Evolutionary conservation across 2,113 vertebrate genomes (phyloP).

Genomic region (Neodon shergylaensis): DNA sequence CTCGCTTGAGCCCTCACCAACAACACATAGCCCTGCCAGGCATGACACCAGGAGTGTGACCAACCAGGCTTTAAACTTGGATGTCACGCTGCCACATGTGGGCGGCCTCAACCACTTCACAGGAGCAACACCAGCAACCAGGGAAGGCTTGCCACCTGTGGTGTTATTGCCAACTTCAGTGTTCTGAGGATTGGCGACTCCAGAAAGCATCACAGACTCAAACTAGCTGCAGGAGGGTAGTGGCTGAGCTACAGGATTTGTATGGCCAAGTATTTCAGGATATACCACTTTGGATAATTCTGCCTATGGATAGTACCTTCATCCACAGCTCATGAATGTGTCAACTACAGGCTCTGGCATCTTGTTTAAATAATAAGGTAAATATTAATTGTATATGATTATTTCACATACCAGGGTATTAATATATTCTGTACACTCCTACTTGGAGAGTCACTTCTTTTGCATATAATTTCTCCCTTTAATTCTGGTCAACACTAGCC

Average conservation of each 20-base stretch:
- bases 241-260: constrained; percentile 30
- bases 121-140: not conserved
- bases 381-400: not conserved
- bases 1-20: not conserved
- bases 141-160: not conserved
- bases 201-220: constrained; percentile 51
- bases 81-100: not conserved
- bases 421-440: not conserved
- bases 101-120: not conserved
- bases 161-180: not conserved
- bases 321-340: not conserved
- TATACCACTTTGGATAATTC: constrained; percentile 11
- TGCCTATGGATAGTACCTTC: not conserved
- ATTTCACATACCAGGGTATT: not conserved
- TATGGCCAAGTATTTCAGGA: constrained; percentile 20
- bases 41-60: not conserved
- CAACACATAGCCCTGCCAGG: not conserved
- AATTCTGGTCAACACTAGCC: not conserved
- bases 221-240: not conserved
- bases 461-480: constrained; percentile 8
- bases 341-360: not conserved
- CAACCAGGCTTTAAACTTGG: not conserved
- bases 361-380: constrained; percentile 36
- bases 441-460: not conserved
- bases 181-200: not conserved